Conservation (phyloP, 2,797 vertebrate species). For the Pampus argenteus region DNA sequence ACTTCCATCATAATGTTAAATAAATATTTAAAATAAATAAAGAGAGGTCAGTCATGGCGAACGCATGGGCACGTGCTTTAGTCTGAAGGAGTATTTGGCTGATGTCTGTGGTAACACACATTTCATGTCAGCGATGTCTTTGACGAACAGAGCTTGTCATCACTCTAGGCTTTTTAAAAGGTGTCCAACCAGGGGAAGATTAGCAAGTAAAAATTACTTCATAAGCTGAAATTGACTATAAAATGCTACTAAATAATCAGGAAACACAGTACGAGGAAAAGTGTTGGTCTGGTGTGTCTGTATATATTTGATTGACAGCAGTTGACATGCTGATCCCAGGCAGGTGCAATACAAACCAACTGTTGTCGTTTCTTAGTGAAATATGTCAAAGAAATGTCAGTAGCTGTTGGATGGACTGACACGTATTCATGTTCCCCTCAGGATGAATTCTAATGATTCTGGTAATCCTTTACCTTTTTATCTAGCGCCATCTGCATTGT, state of each 20-base stretch:
- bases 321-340: constrained; percentile 3
- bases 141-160: constrained; percentile 4
- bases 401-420: not conserved
- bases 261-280: no score
- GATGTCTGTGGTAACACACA: not conserved
- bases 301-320: not conserved
- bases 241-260: no score
- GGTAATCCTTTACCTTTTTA: no score
- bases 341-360: constrained; percentile 5
- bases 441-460: no score
- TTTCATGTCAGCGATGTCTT: not conserved
- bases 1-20: no score
- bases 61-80: not conserved
- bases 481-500: not conserved
- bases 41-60: no score
- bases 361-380: no score
- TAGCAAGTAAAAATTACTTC: constrained; percentile 1
- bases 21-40: no score
- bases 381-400: no score
- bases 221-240: constrained; percentile 3
- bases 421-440: not conserved
- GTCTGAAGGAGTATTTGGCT: not conserved
- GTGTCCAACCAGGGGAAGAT: not conserved
- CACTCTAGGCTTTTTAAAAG: constrained; percentile 1
- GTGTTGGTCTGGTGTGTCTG: no score